Percentiles rank a stretch among this genome's conserved stretches.
Evolutionary conservation across 37 sponge, comb jelly and placozoan genomes (phyloP).

Genomic region (Diacarnus erythraeanus): DNA sequence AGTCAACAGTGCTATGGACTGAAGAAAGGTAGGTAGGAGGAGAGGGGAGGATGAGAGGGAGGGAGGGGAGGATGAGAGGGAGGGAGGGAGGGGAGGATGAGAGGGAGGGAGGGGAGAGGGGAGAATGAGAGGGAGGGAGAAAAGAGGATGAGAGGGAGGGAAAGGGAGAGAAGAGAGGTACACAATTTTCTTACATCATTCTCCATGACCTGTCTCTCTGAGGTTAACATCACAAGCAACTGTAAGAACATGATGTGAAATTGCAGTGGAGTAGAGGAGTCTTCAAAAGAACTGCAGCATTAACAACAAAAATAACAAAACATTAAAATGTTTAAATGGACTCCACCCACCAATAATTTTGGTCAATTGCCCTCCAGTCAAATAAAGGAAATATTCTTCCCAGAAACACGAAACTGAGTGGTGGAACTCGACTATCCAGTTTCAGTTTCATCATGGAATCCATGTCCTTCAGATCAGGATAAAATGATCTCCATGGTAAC

Average conservation of each 20-base stretch:
- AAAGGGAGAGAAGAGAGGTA: background rate
- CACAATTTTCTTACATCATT: slow-evolving; percentile 6
- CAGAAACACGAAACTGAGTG: slow-evolving; percentile 59
- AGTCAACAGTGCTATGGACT: background rate
- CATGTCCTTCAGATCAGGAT: slow-evolving; percentile 62
- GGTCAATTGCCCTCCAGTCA: slow-evolving; percentile 54
- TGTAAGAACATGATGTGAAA: slow-evolving; percentile 61
- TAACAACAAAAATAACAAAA: background rate
- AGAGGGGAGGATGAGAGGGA: background rate
- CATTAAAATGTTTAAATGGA: too few species aligned
- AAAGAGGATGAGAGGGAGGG: background rate
- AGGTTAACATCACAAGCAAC: slow-evolving; percentile 68
- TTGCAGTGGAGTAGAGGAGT: slow-evolving; percentile 1
- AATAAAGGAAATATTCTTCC: slow-evolving; percentile 54
- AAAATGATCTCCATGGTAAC: slow-evolving; percentile 71
- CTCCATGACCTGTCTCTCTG: slow-evolving; percentile 54
- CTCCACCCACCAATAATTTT: background rate
- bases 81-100: background rate
- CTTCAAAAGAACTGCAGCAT: background rate
- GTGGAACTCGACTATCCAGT: slow-evolving; percentile 1
- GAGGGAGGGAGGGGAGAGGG: background rate
- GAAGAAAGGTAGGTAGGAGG: background rate
- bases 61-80: background rate
- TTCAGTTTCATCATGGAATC: slow-evolving; percentile 73
- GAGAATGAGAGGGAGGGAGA: background rate